Evolutionary conservation across 2,797 vertebrate genomes (phyloP), one percentile per base, ranked within the genome.

Genomic region (Esox lucius): DNA sequence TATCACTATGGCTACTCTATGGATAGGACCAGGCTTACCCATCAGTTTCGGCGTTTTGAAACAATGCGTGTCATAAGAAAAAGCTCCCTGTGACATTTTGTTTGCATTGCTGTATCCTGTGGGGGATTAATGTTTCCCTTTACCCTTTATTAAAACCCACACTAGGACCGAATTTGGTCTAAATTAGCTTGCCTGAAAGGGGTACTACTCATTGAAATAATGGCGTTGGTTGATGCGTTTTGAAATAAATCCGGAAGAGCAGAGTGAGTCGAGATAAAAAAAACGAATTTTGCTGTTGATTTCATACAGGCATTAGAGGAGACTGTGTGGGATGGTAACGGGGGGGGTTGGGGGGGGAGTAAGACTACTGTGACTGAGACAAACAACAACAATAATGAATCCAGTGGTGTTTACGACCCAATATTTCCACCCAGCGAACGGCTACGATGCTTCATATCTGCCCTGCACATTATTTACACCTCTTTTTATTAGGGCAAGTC

Each of bases 381-480:
- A 85, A 39, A 39, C 42, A 13, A 46, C 42, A 90, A 89, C 69
- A 75, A 75, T 83, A 81, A 81, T 22, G 79, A 81, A 64, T 83
- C 81, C 77, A 80, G 56, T 82, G 76, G 73, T 90, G 42, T 92
- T 92, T 93, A 91, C 87, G 83, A 87, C 83, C 84, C 75, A 46
- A 77, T 85, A 86, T 90, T 83, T 81, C 82, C 84, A 72, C 83
- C 65, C 80, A 71, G 87, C 85, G 84, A 91, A 89, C 84, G 82
- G 79, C 78, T n/a, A 74, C 79, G 46, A 84, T 31, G 16, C 61
- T 73, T 83, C 83, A 80, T 81, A 85, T 87, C 88, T 79, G 74
- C 81, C 83, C 82, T 78, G 77, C 81, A 79, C 86, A 90, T 89
- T 90, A 92, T 92, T 91, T 91, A 92, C 90, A 85, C 84, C 89